Conservation (phyloP, 2,888 invertebrate species). For the Drosophila neonasuta region DNA sequence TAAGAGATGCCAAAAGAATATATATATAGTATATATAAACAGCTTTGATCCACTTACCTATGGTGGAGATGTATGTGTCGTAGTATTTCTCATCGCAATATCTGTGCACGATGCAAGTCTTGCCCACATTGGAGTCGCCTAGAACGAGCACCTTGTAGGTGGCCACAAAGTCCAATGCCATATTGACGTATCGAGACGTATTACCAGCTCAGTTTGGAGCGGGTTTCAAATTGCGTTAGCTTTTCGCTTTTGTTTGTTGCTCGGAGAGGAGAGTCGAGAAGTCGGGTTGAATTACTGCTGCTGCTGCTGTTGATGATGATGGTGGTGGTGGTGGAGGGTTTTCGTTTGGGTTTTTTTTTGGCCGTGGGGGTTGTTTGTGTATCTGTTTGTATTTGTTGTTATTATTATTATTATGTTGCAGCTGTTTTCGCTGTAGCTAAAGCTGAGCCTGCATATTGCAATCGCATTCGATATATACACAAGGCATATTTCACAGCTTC, state of each 20-base stretch:
- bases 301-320: slow-evolving; percentile 18
- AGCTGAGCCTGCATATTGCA: slow-evolving; percentile 47
- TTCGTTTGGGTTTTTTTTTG: slow-evolving; percentile 4
- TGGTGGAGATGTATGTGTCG: slow-evolving; percentile 94
- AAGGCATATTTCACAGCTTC: slow-evolving; percentile 39
- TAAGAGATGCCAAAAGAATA: slow-evolving; percentile 10
- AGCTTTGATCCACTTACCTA: slow-evolving; percentile 85
- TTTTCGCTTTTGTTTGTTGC: slow-evolving; percentile 34
- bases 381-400: slow-evolving; percentile 63
- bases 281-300: slow-evolving; percentile 12
- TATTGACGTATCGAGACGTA: slow-evolving; percentile 72
- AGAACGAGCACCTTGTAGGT: slow-evolving; percentile 93
- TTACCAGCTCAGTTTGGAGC: slow-evolving; percentile 15
- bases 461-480: slow-evolving; percentile 18
- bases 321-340: slow-evolving; percentile 41
- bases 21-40: neutral
- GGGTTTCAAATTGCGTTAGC: slow-evolving; percentile 38
- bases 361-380: slow-evolving; percentile 68
- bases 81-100: slow-evolving; percentile 95
- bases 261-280: slow-evolving; percentile 15
- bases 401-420: slow-evolving; percentile 53
- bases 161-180: slow-evolving; percentile 93
- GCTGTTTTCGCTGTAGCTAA: slow-evolving; percentile 51
- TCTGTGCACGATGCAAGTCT: slow-evolving; percentile 94
- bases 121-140: slow-evolving; percentile 94